Evolutionary conservation across 2,888 invertebrate genomes (phyloP).

Genomic region (Sphaerophoria rueppellii): DNA sequence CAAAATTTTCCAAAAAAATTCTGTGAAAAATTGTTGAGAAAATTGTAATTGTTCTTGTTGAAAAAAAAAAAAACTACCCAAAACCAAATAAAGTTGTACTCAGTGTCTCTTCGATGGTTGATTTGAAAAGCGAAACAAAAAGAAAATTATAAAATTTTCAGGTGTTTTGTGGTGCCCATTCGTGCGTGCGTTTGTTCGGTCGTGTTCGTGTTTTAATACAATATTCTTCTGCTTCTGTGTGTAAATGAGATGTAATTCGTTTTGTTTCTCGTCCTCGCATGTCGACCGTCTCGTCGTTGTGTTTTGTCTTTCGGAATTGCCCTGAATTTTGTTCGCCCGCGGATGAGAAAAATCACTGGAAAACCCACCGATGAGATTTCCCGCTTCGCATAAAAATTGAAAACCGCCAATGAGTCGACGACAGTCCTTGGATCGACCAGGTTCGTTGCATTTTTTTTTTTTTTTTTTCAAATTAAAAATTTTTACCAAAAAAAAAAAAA

Average conservation of each 20-base stretch:
- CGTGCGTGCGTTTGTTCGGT: slow-evolving; percentile 52
- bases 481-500: too few species aligned
- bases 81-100: slow-evolving; percentile 53
- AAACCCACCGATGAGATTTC: slow-evolving; percentile 62
- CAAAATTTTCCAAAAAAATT: slow-evolving; percentile 18
- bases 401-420: slow-evolving; percentile 79
- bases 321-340: slow-evolving; percentile 64
- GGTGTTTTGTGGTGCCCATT: slow-evolving; percentile 61
- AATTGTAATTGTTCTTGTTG: not conserved
- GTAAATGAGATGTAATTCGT: slow-evolving; percentile 70
- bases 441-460: slow-evolving; percentile 60
- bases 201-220: slow-evolving; percentile 46
- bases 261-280: slow-evolving; percentile 49
- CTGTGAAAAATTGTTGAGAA: slow-evolving; percentile 20
- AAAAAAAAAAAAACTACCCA: slow-evolving; percentile 25
- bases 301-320: slow-evolving; percentile 60
- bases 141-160: slow-evolving; percentile 58
- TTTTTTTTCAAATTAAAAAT: not conserved
- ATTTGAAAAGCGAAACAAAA: slow-evolving; percentile 56
- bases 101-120: slow-evolving; percentile 33
- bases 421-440: slow-evolving; percentile 80
- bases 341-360: slow-evolving; percentile 69
- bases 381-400: slow-evolving; percentile 70
- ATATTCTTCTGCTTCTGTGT: too few species aligned
- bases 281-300: too few species aligned